These are phyloP conservation scores for Psittacula echo DNA, from an alignment of 2,797 vertebrate genomes.

Conservation along the genomic window DNA sequence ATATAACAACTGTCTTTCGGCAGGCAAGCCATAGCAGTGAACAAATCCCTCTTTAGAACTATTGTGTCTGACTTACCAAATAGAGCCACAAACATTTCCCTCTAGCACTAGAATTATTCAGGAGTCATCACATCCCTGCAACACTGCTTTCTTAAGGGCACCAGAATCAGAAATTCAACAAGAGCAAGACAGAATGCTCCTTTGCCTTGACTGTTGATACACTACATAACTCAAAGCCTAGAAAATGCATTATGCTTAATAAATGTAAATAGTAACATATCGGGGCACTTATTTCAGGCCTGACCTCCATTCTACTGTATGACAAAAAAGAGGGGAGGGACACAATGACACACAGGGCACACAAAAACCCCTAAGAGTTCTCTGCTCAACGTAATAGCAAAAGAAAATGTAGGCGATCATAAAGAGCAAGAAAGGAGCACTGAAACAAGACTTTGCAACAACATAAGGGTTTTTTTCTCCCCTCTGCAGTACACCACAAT, in stretches of 20 bases:
- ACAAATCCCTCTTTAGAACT: background rate
- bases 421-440: background rate
- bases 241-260: background rate
- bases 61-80: background rate
- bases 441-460: background rate
- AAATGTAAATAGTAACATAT: background rate
- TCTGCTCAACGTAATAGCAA: background rate
- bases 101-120: background rate
- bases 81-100: background rate
- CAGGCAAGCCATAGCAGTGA: background rate
- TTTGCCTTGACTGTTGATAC: background rate
- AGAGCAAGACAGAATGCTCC: background rate
- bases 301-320: background rate
- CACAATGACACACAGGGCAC: background rate
- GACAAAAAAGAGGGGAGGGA: background rate
- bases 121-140: background rate
- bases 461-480: fast-evolving
- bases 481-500: background rate
- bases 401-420: background rate
- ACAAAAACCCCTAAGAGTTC: background rate
- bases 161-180: background rate
- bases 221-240: background rate
- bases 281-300: background rate
- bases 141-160: background rate
- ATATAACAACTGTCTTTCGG: background rate